Evolutionary conservation across 2,888 invertebrate species (phyloP), one percentile per base, ranked within the genome.

Genomic region (Campoletis raptor): DNA sequence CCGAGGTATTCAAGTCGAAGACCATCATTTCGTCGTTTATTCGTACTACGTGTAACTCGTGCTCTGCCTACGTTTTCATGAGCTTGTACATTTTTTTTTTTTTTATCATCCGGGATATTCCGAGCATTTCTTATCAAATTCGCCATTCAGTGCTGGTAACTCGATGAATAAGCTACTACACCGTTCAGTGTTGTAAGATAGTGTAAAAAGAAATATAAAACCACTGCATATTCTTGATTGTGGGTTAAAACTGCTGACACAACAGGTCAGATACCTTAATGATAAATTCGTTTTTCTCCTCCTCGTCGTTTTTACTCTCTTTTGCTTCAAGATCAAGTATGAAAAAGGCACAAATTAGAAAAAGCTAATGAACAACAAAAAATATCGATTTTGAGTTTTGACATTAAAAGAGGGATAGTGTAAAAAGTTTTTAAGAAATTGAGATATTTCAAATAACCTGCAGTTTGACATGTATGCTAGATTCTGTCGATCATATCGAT

Each of bases 221-320:
- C 81, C 54, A 80, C 77, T 85, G 61, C 81, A 83, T 85, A 90
- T 88, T 89, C 89, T 89, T 88, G 89, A 85, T 67, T 40, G 54
- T 48, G 69, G 42, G 9, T 40, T 36, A 88, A 87, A 89, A 90
- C 48, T 87, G 90, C 89, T 90, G 91, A 91, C 86, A 66, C 69
- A 81, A 74, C 88, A 76, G 90, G 90, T 91, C 92, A 86, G 87
- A 88, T 85, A 89, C 90, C 90, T 89, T 79, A 15, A 69, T 24
- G 18, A 67, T 37, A 21, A 37, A 36, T 42, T 81, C 64, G 52
- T 15, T 30, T 61, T 67, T 57, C 40, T 37, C 15, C 40, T 54
- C 66, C 15, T 79, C 48, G 70, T 79, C 48, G 77, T 52, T 70
- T 67, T 24, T 42, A 57, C 57, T 57, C 5, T 48, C 42, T 12